Evolutionary conservation across 2,113 vertebrate species (phyloP).

Genomic region (Cebus imitator): DNA sequence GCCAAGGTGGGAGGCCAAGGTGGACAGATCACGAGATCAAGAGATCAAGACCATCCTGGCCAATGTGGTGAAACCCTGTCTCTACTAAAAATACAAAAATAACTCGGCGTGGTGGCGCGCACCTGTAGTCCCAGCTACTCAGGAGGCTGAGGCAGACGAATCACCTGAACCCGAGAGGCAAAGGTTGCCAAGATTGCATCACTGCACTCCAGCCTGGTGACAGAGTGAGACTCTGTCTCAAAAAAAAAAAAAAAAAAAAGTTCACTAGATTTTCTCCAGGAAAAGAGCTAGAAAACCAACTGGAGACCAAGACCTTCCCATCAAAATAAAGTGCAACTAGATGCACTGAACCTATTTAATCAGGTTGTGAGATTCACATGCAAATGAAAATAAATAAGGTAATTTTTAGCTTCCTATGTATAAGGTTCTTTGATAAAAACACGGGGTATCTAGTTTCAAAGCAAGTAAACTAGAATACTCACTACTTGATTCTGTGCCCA

Average conservation of each 20-base stretch:
- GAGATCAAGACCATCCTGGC: too few relatives aligned
- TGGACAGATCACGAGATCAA: too few relatives aligned
- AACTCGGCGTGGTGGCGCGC: too few relatives aligned
- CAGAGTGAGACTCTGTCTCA: too few relatives aligned
- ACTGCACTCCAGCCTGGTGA: too few relatives aligned
- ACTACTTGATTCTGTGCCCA: constrained; percentile 99
- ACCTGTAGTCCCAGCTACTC: too few relatives aligned
- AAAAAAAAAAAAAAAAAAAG: background rate
- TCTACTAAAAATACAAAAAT: too few relatives aligned
- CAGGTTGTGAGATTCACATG: background rate
- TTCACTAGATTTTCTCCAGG: background rate
- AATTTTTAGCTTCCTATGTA: background rate
- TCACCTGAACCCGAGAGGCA: too few relatives aligned
- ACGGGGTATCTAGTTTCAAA: background rate
- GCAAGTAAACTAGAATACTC: constrained; percentile 65
- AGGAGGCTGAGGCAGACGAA: too few relatives aligned
- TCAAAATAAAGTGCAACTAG: constrained; percentile 15
- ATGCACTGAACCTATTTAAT: background rate
- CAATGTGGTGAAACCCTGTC: too few relatives aligned
- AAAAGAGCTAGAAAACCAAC: background rate
- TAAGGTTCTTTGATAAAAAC: background rate
- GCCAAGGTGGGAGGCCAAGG: too few relatives aligned
- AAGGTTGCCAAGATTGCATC: too few relatives aligned
- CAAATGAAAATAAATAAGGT: background rate
- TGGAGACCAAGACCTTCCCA: background rate